Evolutionary conservation across 2,797 vertebrate genomes (phyloP), one percentile per base, ranked within the genome.

Genomic region (Podargus strigoides): DNA sequence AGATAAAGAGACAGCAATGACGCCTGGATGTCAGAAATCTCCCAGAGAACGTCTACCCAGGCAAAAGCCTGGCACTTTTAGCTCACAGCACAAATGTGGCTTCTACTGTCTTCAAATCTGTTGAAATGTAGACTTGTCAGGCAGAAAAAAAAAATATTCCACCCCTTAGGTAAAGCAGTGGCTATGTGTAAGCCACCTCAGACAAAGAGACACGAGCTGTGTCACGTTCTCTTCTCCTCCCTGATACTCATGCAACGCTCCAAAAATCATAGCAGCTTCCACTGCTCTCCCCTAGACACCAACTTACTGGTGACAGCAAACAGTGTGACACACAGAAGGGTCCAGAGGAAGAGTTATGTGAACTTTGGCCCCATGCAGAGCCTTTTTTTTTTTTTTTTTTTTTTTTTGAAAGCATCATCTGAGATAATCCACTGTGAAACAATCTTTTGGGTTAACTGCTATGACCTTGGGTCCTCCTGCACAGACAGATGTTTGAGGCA

Each of bases 141-240:
- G 77, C 91, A 95, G 76, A 92, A 95, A n/a, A n/a, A n/a, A n/a
- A 85, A 95, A 80, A 77, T 78, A 91, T 72, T 97, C 94, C 63
- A 34, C 39, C 53, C 86, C 63, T 93, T 80, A 94, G 96, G 91
- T 95, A 89, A 90, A 94, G 73, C 50, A 89, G 69, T 49, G 73
- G 64, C 93, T 80, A 75, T 53, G 55, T 49, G 62, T 42, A 84
- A 96, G 39, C 70, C 79, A 94, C 41, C 77, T 95, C 72, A 74
- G 78, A 78, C 1, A 36, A 92, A 80, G 56, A 77, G 59, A 64
- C 50, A 79, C 0, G 42, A 60, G 47, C 44, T 91, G 69, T 94
- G 81, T 77, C 85, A 82, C 14, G 8, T 93, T 81, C 58, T 75
- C 63, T 85, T 85, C 85, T 87, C 63, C 74, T 96, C 83, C 44